Evolutionary conservation across 2,797 vertebrate genomes (phyloP), one percentile per base, ranked within the genome.

Genomic region (Spatula clypeata): DNA sequence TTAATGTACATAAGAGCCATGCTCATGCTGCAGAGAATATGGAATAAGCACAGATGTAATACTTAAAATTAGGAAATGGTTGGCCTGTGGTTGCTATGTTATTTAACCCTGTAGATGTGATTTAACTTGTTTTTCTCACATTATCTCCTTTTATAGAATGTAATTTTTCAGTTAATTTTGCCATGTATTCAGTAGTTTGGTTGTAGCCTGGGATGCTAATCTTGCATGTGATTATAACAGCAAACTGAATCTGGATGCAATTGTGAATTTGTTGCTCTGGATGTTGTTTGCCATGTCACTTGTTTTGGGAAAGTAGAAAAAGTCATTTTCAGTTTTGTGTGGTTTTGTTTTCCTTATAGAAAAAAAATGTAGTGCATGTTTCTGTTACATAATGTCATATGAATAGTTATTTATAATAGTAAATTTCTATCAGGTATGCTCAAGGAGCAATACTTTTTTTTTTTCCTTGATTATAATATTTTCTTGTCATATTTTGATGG

Each of bases 401-500:
- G n/a, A 85, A 70, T 44, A 67, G 58, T 51, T 83, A 44, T 32
- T 77, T 93, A 38, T 91, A 40, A 69, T 49, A 55, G 27, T 40
- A 77, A 74, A 57, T 79, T 85, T 82, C 71, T 45, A 23, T 86
- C n/a, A 38, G 18, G 11, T 81, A 6, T 83, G 40, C 19, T 87
- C 87, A 69, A 92, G 67, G 42, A 65, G 26, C n/a, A n/a, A 6
- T 76, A 45, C 36, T 14, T 11, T 0, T 1, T 9, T 79, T 42
- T 8, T 79, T 84, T 79, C 40, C 60, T 79, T 71, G 55, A 60
- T 81, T 62, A 42, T 86, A 38, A 42, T 67, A 65, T 75, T 83
- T 91, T 77, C 73, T 81, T 81, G 55, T 57, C 67, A 61, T 90
- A 73, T 92, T 96, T 86, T 92, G 70, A 61, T 79, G 49, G 45